Base-by-base conservation (phyloP, 2,797 vertebrate genomes). In the Myotis myotis region DNA sequence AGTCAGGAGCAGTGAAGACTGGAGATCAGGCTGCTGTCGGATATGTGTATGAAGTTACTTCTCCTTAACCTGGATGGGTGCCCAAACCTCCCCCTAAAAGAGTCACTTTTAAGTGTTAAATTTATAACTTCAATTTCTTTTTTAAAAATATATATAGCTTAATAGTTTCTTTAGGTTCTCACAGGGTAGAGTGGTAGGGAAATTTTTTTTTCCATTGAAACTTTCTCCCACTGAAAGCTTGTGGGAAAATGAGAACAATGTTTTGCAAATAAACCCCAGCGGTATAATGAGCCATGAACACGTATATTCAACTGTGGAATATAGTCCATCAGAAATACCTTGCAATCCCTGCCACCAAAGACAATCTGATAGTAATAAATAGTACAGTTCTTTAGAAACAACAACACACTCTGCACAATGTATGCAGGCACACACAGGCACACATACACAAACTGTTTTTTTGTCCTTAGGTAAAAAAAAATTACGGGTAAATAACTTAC, bases 181-280 rank as follows among this genome's bases (percentile, higher is more conserved):
- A 90, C 30, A 94, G 74, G 19, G 66, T 86, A 78, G 55, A 92
- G 23, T 94, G 62, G 76, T 91, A 93, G 64, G 72, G 93, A 84
- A 93, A 38, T 85, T 90, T 85, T 96, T 81, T 87, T 90, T 17
- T 19, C 76, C 8, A 66, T 33, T 90, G 60, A 86, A 94, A 95
- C 8, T 81, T 95, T 93, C 30, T 96, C 75, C 44, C 19, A 55
- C 20, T 72, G 70, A 95, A 95, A 94, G 70, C 66, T 88, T 89
- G 41, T 55, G 95, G 49, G 88, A 93, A 94, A 96, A 94, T 80
- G 51, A 87, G 70, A 96, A 55, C 41, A 84, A 36, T 95, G 72
- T 95, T 96, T 96, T 96, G 55, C 68, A 96, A 96, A 94, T 96
- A 95, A 97, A 70, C 47, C 22, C 36, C 47, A 87, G 66, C n/a